These are phyloP conservation scores for Garra rufa DNA, from an alignment of 2,113 vertebrate genomes.

Conservation along the genomic window DNA sequence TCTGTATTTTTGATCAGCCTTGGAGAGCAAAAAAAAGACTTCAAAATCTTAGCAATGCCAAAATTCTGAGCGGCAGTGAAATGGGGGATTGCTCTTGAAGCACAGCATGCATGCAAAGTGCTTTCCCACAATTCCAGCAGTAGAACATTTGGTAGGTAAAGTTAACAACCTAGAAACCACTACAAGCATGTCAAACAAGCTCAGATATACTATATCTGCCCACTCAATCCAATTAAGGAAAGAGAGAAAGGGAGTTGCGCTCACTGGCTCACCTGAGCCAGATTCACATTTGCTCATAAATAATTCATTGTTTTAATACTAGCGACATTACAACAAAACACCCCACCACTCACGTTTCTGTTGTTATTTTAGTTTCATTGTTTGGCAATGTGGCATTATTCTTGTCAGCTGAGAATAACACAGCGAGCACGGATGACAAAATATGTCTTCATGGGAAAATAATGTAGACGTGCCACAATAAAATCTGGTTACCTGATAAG, in stretches of 20 bases:
- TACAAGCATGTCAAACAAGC: neutral
- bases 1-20: neutral
- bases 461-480: neutral
- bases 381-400: neutral
- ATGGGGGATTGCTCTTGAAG: neutral
- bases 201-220: neutral
- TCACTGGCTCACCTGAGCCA: conserved; percentile 48
- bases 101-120: neutral
- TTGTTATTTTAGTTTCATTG: conserved; percentile 24
- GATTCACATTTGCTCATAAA: conserved; percentile 68
- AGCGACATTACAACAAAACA: conserved; percentile 56
- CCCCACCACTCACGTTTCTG: conserved; percentile 22
- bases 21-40: neutral
- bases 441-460: neutral
- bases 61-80: neutral
- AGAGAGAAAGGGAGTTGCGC: neutral
- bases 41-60: neutral
- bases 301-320: conserved; percentile 70
- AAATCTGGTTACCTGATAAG: neutral
- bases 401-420: neutral
- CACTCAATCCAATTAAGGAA: neutral
- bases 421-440: neutral
- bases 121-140: neutral
- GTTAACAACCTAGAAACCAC: conserved; percentile 21
- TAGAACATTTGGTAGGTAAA: conserved; percentile 1